Evolutionary conservation across 2,797 vertebrate species (phyloP).

Genomic region (Gallirallus australis): DNA sequence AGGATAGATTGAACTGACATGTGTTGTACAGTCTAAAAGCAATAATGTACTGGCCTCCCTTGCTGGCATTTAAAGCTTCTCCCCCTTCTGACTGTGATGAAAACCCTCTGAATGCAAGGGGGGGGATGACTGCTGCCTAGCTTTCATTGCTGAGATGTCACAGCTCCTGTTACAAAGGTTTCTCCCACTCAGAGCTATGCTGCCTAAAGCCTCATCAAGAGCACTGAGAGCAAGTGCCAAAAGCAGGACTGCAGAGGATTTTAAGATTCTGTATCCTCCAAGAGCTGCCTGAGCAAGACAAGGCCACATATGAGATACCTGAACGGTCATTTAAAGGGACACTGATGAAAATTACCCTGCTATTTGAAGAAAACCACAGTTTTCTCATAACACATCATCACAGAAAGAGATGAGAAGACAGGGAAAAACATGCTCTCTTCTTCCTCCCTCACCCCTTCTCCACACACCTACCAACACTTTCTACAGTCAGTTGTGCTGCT

Average conservation of each 20-base stretch:
- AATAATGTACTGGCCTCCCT: background rate
- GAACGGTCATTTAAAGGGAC: background rate
- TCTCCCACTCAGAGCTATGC: slow-evolving; percentile 30
- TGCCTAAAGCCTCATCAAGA: background rate
- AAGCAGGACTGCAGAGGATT: slow-evolving; percentile 29
- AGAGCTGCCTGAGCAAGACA: background rate
- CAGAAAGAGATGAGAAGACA: background rate
- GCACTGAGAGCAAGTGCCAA: slow-evolving; percentile 8
- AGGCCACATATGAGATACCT: background rate
- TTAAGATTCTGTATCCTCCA: background rate
- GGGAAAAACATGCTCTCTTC: background rate
- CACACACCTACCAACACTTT: background rate
- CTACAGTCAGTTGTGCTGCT: background rate
- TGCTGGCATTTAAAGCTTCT: slow-evolving; percentile 30
- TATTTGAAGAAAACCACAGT: background rate
- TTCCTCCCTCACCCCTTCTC: background rate
- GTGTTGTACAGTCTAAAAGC: slow-evolving; percentile 12
- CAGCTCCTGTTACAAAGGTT: slow-evolving; percentile 66
- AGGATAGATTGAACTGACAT: slow-evolving; percentile 19
- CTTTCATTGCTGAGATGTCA: slow-evolving; percentile 44
- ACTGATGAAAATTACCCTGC: background rate
- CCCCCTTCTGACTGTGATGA: background rate
- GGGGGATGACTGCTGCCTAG: background rate
- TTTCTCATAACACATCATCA: background rate
- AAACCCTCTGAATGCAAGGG: slow-evolving; percentile 9